Conservation (phyloP, 2,888 invertebrate species). For the Leucoma salicis region DNA sequence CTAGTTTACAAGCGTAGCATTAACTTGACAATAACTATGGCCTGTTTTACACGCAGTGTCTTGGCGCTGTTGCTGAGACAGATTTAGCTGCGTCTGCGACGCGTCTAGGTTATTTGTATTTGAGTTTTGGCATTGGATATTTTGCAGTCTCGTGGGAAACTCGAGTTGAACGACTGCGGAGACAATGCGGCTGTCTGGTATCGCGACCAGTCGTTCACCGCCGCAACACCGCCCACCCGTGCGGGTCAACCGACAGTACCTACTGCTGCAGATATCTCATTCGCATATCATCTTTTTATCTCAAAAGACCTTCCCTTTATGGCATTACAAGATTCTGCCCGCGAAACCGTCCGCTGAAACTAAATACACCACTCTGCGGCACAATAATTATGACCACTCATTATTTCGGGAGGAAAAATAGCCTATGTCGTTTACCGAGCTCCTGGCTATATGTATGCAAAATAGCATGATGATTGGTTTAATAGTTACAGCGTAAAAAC, state of each 20-base stretch:
- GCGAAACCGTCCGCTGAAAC: too few relatives aligned
- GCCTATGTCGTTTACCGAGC: too few relatives aligned
- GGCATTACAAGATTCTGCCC: too few relatives aligned
- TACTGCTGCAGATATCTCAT: constrained; percentile 6
- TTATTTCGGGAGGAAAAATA: too few relatives aligned
- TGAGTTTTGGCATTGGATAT: constrained; percentile 77
- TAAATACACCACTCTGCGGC: too few relatives aligned
- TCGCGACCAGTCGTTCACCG: constrained; percentile 64
- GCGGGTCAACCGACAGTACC: constrained; percentile 18
- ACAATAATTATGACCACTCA: too few relatives aligned
- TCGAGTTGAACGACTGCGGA: constrained; percentile 79
- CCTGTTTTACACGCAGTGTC: constrained; percentile 46
- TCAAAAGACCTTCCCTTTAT: too few relatives aligned
- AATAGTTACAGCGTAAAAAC: too few relatives aligned
- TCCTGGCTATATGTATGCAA: too few relatives aligned
- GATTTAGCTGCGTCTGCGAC: constrained; percentile 77
- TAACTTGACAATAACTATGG: constrained; percentile 43
- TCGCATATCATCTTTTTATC: constrained; percentile 28
- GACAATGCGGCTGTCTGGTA: constrained; percentile 73
- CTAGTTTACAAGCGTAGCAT: constrained; percentile 36
- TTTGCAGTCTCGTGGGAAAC: constrained; percentile 79
- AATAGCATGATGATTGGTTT: too few relatives aligned
- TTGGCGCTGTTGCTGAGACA: constrained; percentile 61
- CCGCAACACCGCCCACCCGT: constrained; percentile 58
- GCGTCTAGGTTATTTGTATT: constrained; percentile 80